Conservation (phyloP, 2,888 invertebrate species). For the Archips xylosteana region DNA sequence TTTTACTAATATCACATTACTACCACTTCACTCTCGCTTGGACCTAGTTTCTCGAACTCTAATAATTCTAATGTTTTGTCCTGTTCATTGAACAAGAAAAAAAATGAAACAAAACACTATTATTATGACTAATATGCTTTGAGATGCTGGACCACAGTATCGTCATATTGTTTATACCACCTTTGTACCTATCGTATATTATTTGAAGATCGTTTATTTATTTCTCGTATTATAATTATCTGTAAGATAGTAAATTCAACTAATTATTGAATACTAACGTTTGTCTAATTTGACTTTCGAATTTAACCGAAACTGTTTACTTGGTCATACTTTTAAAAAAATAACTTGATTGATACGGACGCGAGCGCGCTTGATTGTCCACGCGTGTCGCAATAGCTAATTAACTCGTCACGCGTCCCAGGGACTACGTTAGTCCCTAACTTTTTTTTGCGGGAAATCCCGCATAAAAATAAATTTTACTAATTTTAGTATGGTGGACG, state of each 20-base stretch:
- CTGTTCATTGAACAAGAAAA: too few relatives aligned
- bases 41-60: too few relatives aligned
- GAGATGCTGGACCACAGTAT: too few relatives aligned
- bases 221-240: slow-evolving; percentile 37
- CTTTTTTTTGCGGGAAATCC: too few relatives aligned
- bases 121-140: too few relatives aligned
- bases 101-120: too few relatives aligned
- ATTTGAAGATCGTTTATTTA: slow-evolving; percentile 26
- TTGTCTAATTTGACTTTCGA: neutral
- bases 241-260: slow-evolving; percentile 38
- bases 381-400: too few relatives aligned
- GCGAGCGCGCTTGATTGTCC: neutral
- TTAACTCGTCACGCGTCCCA: too few relatives aligned
- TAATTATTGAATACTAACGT: slow-evolving; percentile 13
- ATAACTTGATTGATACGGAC: neutral
- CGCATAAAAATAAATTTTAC: too few relatives aligned
- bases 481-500: too few relatives aligned
- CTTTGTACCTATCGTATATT: neutral
- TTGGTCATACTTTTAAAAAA: neutral
- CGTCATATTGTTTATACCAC: neutral
- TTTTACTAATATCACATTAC: slow-evolving; percentile 28
- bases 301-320: neutral
- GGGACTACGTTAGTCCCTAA: too few relatives aligned
- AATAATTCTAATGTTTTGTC: too few relatives aligned
- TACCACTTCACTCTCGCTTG: slow-evolving; percentile 15